Evolutionary conservation across 2,888 invertebrate genomes (phyloP), one percentile per base, ranked within the genome.

Genomic region (Thera britannica): DNA sequence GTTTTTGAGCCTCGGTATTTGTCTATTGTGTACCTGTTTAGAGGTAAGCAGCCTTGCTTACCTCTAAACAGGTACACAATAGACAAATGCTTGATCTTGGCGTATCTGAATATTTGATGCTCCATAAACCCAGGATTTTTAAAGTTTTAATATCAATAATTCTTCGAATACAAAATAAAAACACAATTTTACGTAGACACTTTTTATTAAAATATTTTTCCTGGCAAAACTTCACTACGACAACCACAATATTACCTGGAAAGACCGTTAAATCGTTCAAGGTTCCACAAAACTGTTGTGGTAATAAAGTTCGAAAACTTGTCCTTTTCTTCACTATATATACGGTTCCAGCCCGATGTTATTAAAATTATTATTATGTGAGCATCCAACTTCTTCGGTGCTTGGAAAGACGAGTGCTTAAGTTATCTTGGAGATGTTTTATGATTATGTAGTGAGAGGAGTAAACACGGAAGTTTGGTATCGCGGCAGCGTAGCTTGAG

Each of bases 401-500:
- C 73, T 77, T 77, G 69, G 73, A 71, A 76, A 79, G 79, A 80
- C 74, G 79, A 80, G 75, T 78, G 77, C 78, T 77, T 74, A 82
- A 83, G 78, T 82, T 83, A 70, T 65, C 72, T 68, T 73, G 74
- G 76, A 73, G 73, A 80, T 77, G 77, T 80, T 86, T 86, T 84
- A 86, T 82, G 83, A 85, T 23, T 83, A 83, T 83, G 84, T 83
- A 83, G 83, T 81, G 80, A 79, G 83, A 82, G 83, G 82, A 86
- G 83, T 85, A 84, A 86, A 86, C 84, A 86, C 78, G 78, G 81
- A 89, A 90, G 87, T 90, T 90, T 75, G 80, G 77, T 85, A 86
- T 85, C 83, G 83, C 82, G 81, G 80, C 81, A 82, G 83, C 84
- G 82, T 83, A 83, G 83, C 82, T 82, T 72, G 82, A 80, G 82